These are phyloP conservation scores for Holothuria leucospilota DNA, from an alignment of 53 echinoderm and acorn worm genomes.

Conservation along the genomic window DNA sequence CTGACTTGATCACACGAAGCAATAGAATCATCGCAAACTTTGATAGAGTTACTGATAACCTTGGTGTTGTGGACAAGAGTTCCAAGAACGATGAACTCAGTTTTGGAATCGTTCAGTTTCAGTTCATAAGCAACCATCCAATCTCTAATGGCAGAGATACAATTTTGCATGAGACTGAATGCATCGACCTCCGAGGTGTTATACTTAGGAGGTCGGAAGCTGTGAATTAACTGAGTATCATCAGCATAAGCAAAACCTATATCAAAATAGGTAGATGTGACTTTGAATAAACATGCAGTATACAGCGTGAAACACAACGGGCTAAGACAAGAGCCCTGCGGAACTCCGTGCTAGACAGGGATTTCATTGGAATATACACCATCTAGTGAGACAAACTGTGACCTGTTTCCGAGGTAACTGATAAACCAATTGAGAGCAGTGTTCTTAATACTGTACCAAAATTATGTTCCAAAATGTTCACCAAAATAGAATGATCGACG, in stretches of 20 bases:
- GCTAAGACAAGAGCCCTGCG: conserved; percentile 57
- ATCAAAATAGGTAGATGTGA: conserved; percentile 45
- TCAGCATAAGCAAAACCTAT: conserved; percentile 47
- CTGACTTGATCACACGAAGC: background rate
- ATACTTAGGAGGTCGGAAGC: background rate
- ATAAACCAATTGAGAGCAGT: conserved; percentile 46
- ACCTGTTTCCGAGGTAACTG: conserved; percentile 49
- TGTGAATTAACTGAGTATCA: conserved; percentile 6
- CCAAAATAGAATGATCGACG: conserved; percentile 15
- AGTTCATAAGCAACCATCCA: background rate
- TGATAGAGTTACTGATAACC: background rate
- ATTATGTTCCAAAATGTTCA: conserved; percentile 6
- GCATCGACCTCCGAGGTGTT: background rate
- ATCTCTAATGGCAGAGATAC: conserved; percentile 32
- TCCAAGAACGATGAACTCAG: conserved; percentile 7
- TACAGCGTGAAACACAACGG: conserved; percentile 58
- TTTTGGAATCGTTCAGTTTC: conserved; percentile 13
- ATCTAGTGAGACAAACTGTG: conserved; percentile 40
- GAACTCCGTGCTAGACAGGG: conserved; percentile 33
- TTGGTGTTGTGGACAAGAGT: background rate
- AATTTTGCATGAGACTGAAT: background rate
- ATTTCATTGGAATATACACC: conserved; percentile 36
- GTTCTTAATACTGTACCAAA: conserved; percentile 31
- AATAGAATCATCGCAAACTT: background rate
- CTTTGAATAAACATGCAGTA: conserved; percentile 52